Base-by-base conservation (phyloP, 2,797 vertebrate species). In the Lophius americanus region DNA sequence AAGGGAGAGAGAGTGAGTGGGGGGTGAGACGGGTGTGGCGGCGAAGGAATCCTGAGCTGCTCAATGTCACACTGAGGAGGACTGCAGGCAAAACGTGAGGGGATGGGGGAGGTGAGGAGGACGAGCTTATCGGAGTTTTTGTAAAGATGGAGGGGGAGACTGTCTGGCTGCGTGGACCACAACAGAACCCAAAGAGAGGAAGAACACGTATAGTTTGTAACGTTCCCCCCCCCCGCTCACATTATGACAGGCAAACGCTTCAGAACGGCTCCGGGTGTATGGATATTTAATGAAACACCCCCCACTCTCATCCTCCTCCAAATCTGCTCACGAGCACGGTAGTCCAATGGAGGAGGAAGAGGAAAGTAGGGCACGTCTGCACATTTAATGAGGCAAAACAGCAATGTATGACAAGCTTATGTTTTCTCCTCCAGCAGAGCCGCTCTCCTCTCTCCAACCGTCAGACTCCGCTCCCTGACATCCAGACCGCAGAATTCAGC, bases 331-430 rank as follows among this genome's bases (percentile, higher is more conserved):
- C 81, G 50, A 73, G 79, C 64, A 80, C 33, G 9, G 51, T 68
- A 79, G 82, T 87, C 87, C 82, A 82, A 83, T 12, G 76, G 73
- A 81, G 76, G 71, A 84, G 76, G 67, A 82, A 73, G 65, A 83
- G 75, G 68, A 81, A 87, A 91, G 85, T 92, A 92, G 90, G 90
- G 71, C 88, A 90, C 41, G 84, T 89, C 87, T 91, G 91, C 90
- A 92, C 85, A 91, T 91, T 92, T 92, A 92, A 91, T 91, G 90
- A 92, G 86, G 86, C 88, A 89, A 87, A 76, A 87, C 90, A 82
- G 60, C 41, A 46, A 71, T 79, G 77, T 68, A 79, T 84, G 85
- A 88, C 82, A 79, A 86, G 88, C 88, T 85, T 85, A 83, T 88
- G 88, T 90, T 86, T 88, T 83, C 82, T 87, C 74, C 79, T 90